Evolutionary conservation across 2,113 vertebrate genomes (phyloP).

Genomic region (Saccopteryx leptura): DNA sequence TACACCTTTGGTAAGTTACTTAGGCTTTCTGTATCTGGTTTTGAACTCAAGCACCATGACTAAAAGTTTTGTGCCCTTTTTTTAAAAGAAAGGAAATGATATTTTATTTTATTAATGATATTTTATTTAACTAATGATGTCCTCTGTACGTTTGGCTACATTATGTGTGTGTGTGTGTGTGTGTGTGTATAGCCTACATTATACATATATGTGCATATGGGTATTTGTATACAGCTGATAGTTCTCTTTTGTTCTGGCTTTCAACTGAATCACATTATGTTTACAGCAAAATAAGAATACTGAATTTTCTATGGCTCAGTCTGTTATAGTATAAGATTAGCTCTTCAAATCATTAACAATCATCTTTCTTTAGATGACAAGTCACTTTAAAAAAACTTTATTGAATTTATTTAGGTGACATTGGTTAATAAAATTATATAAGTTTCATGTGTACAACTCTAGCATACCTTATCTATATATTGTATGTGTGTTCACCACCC

Average conservation of each 20-base stretch:
- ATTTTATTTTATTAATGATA: neutral
- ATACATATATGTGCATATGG: neutral
- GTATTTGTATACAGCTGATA: neutral
- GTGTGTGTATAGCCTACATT: too few relatives aligned
- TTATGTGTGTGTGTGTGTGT: neutral
- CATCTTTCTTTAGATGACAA: slow-evolving; percentile 79
- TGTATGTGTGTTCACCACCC: neutral
- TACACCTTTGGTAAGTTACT: neutral
- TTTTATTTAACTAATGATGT: neutral
- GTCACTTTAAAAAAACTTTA: too few relatives aligned
- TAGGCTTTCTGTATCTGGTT: neutral
- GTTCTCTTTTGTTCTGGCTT: slow-evolving; percentile 58
- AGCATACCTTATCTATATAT: neutral
- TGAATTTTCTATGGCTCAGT: slow-evolving; percentile 73
- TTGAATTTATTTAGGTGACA: neutral
- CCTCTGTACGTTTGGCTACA: neutral
- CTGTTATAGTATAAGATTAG: slow-evolving; percentile 79
- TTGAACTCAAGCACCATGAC: neutral
- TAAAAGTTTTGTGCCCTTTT: neutral
- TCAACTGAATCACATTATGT: slow-evolving; percentile 66
- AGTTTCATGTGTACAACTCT: neutral
- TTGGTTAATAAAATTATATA: neutral
- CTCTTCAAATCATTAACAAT: slow-evolving; percentile 79
- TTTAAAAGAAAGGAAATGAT: neutral
- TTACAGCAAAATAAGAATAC: slow-evolving; percentile 79